Percentiles rank a stretch among this genome's conserved stretches.
Evolutionary conservation across 1,140 invertebrate genomes (phyloP).

Genomic region (Drosophila grimshawi): DNA sequence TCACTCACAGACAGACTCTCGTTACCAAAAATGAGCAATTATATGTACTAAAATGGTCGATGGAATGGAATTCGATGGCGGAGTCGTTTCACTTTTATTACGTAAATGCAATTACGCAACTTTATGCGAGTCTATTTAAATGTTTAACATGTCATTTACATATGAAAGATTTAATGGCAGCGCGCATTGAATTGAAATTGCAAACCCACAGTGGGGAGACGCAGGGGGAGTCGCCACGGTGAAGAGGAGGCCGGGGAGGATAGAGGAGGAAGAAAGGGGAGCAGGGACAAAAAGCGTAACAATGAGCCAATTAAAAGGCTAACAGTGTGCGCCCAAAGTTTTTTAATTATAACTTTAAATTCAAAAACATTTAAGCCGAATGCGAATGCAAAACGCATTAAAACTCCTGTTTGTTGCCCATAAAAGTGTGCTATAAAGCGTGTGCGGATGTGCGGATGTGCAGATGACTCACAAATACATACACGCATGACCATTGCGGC

Average conservation of each 20-base stretch:
- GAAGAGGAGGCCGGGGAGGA: background rate
- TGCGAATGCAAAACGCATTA: conserved; percentile 66
- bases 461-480: conserved; percentile 12
- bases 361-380: conserved; percentile 79
- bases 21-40: conserved; percentile 32
- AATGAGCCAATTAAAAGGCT: conserved; percentile 80
- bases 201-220: conserved; percentile 28
- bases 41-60: conserved; percentile 12
- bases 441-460: conserved; percentile 16
- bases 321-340: conserved; percentile 76
- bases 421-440: conserved; percentile 77
- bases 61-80: conserved; percentile 4
- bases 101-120: conserved; percentile 80
- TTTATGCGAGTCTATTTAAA: conserved; percentile 81
- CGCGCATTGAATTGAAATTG: conserved; percentile 63
- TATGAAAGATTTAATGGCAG: conserved; percentile 73
- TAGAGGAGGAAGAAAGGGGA: background rate
- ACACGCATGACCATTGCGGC: conserved; percentile 34
- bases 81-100: conserved; percentile 51
- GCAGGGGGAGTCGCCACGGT: background rate
- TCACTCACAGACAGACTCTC: background rate
- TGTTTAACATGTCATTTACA: conserved; percentile 81
- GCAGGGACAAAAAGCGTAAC: conserved; percentile 64
- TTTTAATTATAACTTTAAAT: conserved; percentile 83
- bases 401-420: conserved; percentile 75